Conservation (phyloP, 2,888 invertebrate species). For the Hypena proboscidalis region DNA sequence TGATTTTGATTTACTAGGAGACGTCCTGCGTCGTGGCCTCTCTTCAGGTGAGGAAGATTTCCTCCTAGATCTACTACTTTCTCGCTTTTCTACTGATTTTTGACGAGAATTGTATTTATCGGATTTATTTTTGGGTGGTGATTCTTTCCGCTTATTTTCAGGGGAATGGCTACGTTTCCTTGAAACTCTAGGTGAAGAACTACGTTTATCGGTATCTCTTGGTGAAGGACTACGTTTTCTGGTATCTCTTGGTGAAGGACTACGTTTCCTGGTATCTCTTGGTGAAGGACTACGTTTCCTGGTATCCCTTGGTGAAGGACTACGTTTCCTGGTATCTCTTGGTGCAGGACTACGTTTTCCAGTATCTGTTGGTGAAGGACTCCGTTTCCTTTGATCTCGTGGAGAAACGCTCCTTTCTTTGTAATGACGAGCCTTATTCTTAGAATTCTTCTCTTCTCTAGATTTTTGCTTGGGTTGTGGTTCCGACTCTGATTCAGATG, state of each 20-base stretch:
- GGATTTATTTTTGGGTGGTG: conserved; percentile 52
- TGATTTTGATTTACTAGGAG: conserved; percentile 61
- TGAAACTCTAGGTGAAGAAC: conserved; percentile 37
- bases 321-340: neutral
- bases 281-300: conserved; percentile 1
- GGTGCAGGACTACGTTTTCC: conserved; percentile 9
- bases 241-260: conserved; percentile 35
- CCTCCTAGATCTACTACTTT: conserved; percentile 47
- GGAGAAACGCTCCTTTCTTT: conserved; percentile 52
- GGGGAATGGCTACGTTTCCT: conserved; percentile 58
- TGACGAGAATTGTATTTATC: conserved; percentile 55
- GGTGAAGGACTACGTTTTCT: neutral
- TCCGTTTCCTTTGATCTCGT: conserved; percentile 43
- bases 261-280: neutral
- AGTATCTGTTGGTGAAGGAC: conserved; percentile 17
- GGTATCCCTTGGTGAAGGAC: conserved; percentile 23
- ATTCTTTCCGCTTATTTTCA: conserved; percentile 54
- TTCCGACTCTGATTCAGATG: conserved; percentile 67
- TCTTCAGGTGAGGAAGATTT: conserved; percentile 58
- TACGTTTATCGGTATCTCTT: neutral
- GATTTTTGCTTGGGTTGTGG: conserved; percentile 50
- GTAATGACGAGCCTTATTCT: conserved; percentile 54
- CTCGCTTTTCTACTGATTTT: conserved; percentile 55
- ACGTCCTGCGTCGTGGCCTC: conserved; percentile 33
- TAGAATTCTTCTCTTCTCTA: conserved; percentile 45